These are phyloP conservation scores for Phylloscopus whistleri DNA, from an alignment of 2,113 vertebrate species.

Conservation along the genomic window DNA sequence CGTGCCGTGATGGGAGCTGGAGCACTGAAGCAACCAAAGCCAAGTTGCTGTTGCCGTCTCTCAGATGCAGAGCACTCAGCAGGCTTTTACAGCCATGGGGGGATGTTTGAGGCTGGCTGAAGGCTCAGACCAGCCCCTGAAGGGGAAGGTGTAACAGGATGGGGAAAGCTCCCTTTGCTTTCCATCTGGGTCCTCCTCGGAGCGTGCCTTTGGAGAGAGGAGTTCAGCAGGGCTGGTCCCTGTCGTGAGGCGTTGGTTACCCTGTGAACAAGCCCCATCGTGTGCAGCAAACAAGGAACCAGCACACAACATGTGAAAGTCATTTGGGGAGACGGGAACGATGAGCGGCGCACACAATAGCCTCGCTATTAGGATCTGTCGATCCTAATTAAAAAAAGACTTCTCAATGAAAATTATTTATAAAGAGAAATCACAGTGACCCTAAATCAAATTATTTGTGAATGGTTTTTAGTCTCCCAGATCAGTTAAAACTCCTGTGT, in stretches of 20 bases:
- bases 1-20: neutral
- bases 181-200: neutral
- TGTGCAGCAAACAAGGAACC: slow-evolving; percentile 4
- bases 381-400: slow-evolving; percentile 50
- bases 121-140: neutral
- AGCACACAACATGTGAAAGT: slow-evolving; percentile 39
- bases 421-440: slow-evolving; percentile 52
- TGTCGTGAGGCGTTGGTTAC: neutral
- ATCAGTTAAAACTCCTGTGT: slow-evolving; percentile 45
- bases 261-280: neutral
- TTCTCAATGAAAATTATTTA: slow-evolving; percentile 61
- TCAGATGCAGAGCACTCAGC: neutral
- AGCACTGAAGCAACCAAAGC: neutral
- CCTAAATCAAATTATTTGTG: slow-evolving; percentile 65
- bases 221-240: neutral
- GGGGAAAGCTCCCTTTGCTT: neutral
- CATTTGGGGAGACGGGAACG: neutral
- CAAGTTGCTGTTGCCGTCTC: neutral
- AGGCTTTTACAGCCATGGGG: neutral
- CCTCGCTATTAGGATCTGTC: slow-evolving; percentile 27
- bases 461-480: slow-evolving; percentile 52
- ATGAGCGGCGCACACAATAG: slow-evolving; percentile 29
- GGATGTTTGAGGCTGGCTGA: neutral
- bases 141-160: fast-evolving
- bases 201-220: neutral